Conservation (phyloP, 2,797 vertebrate genomes). For the Alcedo atthis region DNA sequence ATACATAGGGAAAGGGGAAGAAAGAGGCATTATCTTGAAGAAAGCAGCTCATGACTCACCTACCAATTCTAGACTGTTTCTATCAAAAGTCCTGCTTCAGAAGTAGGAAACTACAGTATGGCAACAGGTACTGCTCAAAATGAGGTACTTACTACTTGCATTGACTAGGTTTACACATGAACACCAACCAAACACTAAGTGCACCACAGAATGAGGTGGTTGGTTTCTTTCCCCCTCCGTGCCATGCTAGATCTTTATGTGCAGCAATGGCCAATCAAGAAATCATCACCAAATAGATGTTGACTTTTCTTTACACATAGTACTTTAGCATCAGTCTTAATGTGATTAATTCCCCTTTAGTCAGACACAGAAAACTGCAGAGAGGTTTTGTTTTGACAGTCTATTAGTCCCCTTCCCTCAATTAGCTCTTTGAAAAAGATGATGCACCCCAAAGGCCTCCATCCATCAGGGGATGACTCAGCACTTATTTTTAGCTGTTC, state of each 20-base stretch:
- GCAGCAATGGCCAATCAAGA: neutral
- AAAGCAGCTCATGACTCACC: neutral
- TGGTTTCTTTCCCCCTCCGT: neutral
- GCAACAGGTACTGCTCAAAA: neutral
- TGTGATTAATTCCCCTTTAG: neutral
- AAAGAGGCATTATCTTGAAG: neutral
- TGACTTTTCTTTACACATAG: neutral
- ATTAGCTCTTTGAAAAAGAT: neutral
- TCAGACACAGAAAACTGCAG: neutral
- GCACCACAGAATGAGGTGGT: neutral
- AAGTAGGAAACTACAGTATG: neutral
- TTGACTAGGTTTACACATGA: neutral
- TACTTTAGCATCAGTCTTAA: neutral
- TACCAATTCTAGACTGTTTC: neutral
- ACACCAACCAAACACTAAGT: neutral
- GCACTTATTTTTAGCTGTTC: neutral
- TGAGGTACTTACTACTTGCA: neutral
- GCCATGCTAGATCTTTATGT: neutral
- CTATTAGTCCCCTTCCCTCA: neutral
- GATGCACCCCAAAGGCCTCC: neutral
- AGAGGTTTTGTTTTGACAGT: neutral
- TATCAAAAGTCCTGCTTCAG: neutral
- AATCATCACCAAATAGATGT: neutral
- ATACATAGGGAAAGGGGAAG: no score
- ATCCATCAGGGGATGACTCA: neutral